Evolutionary conservation across 2,113 vertebrate species (phyloP), one percentile per base, ranked within the genome.

Genomic region (Scomber scombrus): DNA sequence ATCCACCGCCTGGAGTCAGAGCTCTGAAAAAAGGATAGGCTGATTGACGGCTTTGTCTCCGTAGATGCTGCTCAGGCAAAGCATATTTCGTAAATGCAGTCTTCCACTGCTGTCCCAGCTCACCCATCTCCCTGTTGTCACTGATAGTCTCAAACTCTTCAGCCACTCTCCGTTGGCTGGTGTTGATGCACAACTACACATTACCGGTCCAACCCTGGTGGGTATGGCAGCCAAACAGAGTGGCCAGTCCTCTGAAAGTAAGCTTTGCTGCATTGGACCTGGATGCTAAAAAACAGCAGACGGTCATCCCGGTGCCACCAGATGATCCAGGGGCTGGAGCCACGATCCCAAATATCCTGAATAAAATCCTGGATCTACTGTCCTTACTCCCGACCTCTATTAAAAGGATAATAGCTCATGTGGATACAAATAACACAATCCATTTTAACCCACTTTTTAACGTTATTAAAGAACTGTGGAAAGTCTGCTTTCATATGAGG

Each of bases 251-350:
- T 34, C 31, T 9, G 6, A 40, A 9, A 7, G 6, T 40, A 9
- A 50, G 64, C 47, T 51, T 40, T 63, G 40, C 11, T 23, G 61
- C 40, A 15, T 23, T 62, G 61, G 21, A 63, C 40, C 60, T 63
- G 40, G 18, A 21, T 12, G 11, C 19, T 14, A 23, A 21, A 21
- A 65, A 21, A 65, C 62, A 4, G 16, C 14, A 11, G 45, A 21
- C 9, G 15, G 18, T 26, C 14, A 50, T 8, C 63, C 46, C 4
- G 4, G 23, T 16, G 14, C 13, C 0, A 3, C 12, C 18, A 65
- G 63, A 26, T 26, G 23, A 26, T 26, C 23, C 23, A 26, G 23
- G 23, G 23, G 23, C 46, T 16, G 65, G 64, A 31, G 49, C 47
- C 64, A 31, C 47, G 21, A 19, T 47, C 19, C 43, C 19, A 14